Evolutionary conservation across 2,888 invertebrate genomes (phyloP).

Genomic region (Boloria selene): DNA sequence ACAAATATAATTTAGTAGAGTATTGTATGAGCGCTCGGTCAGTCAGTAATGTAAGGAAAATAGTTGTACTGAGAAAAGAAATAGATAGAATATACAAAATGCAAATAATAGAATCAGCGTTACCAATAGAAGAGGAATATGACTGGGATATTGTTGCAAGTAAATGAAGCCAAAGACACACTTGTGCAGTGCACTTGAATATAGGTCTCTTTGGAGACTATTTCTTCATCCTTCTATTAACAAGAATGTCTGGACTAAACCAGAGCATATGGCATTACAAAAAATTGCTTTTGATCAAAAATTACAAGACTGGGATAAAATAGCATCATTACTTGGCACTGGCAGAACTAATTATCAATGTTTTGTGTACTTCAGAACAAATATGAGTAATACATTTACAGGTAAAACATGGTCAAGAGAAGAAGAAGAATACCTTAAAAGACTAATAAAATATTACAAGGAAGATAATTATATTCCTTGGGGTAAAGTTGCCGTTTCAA

Average conservation of each 20-base stretch:
- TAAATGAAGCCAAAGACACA: conserved; percentile 79
- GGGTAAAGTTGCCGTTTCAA: conserved; percentile 85
- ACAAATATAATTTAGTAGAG: conserved; percentile 92
- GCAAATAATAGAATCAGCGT: conserved; percentile 54
- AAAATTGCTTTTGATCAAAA: conserved; percentile 58
- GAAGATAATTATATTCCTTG: conserved; percentile 88
- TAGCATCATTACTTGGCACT: conserved; percentile 81
- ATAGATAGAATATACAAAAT: conserved; percentile 49
- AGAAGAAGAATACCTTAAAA: conserved; percentile 86
- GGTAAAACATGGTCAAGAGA: conserved; percentile 83
- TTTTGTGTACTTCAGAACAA: conserved; percentile 85
- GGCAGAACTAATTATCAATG: conserved; percentile 86
- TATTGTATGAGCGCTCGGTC: conserved; percentile 91
- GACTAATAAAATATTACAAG: conserved; percentile 84
- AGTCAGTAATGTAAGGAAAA: conserved; percentile 49
- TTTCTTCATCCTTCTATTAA: conserved; percentile 87
- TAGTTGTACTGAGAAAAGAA: conserved; percentile 45
- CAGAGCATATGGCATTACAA: conserved; percentile 57
- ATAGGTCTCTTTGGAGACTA: conserved; percentile 87
- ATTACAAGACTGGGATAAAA: conserved; percentile 85
- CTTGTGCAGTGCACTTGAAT: conserved; percentile 84
- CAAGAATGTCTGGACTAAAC: conserved; percentile 63
- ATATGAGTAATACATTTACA: conserved; percentile 56
- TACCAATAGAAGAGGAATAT: conserved; percentile 70
- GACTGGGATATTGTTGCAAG: conserved; percentile 83